Conservation (phyloP, 2,888 invertebrate species). For the Ectemnius lituratus region DNA sequence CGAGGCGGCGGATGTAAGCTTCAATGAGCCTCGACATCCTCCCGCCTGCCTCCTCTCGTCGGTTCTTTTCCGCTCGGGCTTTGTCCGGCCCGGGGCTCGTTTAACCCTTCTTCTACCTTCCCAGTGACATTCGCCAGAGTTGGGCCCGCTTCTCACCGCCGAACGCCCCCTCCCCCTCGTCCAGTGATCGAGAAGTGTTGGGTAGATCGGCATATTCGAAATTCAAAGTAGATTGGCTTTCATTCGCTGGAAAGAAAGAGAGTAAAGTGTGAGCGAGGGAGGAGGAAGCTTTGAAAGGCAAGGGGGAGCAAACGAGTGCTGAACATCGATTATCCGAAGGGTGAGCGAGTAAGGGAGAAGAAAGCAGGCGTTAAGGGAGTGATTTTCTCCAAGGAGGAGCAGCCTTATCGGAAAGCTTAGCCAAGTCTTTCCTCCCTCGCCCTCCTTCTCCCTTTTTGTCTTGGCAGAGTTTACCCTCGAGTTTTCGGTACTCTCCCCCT, state of each 20-base stretch:
- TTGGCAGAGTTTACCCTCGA: background rate
- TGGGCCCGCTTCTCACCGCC: too few species aligned
- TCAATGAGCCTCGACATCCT: slow-evolving; percentile 39
- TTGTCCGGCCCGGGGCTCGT: slow-evolving; percentile 20
- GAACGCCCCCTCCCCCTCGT: too few species aligned
- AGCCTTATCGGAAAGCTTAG: slow-evolving; percentile 1
- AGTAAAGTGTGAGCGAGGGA: background rate
- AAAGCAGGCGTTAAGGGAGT: background rate
- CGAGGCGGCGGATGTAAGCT: slow-evolving; percentile 45
- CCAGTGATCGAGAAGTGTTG: too few species aligned
- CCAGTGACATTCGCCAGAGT: background rate
- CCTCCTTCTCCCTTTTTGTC: background rate
- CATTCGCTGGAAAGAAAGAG: background rate
- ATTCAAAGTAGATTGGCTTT: too few species aligned
- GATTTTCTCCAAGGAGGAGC: background rate
- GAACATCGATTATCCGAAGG: slow-evolving; percentile 8
- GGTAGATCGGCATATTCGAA: too few species aligned
- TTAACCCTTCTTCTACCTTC: slow-evolving; percentile 16
- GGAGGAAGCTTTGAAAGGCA: slow-evolving; percentile 11
- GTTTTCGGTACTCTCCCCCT: slow-evolving; percentile 42
- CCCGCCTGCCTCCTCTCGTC: background rate
- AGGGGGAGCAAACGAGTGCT: slow-evolving; percentile 24
- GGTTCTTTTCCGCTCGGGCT: slow-evolving; percentile 32
- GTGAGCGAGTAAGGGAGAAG: background rate
- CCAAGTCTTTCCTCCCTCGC: background rate